These are phyloP conservation scores for Cossypha heuglini DNA, from an alignment of 2,797 vertebrate species.

Conservation along the genomic window DNA sequence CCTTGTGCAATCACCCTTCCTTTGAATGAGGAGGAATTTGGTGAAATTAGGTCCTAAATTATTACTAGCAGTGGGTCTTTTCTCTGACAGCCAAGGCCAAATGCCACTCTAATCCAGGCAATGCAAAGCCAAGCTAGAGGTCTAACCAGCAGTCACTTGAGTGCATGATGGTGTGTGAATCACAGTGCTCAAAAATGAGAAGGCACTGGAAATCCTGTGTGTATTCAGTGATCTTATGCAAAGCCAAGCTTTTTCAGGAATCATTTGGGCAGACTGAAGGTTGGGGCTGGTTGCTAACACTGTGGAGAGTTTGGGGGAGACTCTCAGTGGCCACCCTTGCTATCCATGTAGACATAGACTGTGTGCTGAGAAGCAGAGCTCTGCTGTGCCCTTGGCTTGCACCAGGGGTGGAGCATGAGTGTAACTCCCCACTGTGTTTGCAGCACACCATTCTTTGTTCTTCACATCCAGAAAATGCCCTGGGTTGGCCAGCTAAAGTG, in stretches of 20 bases:
- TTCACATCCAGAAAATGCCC: not conserved
- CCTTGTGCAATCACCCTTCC: not conserved
- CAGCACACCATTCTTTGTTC: not conserved
- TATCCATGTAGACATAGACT: rapidly evolving
- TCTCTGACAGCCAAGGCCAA: not conserved
- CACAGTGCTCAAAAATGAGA: not conserved
- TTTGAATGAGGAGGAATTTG: not conserved
- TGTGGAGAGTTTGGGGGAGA: not conserved
- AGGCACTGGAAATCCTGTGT: not conserved
- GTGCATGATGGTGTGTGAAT: not conserved
- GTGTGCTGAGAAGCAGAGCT: not conserved
- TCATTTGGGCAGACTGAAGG: not conserved
- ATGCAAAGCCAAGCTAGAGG: not conserved
- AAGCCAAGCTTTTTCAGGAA: not conserved
- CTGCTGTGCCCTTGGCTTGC: rapidly evolving
- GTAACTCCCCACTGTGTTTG: not conserved
- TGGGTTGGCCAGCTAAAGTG: not conserved
- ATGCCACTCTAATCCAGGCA: not conserved
- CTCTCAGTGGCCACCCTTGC: rapidly evolving
- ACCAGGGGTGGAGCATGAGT: not conserved
- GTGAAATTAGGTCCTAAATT: not conserved
- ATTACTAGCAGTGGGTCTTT: not conserved
- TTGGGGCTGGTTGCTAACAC: not conserved
- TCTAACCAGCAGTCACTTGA: not conserved
- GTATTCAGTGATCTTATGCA: not conserved